These are phyloP conservation scores for Antitype chi DNA, from an alignment of 2,888 invertebrate species.

Conservation along the genomic window DNA sequence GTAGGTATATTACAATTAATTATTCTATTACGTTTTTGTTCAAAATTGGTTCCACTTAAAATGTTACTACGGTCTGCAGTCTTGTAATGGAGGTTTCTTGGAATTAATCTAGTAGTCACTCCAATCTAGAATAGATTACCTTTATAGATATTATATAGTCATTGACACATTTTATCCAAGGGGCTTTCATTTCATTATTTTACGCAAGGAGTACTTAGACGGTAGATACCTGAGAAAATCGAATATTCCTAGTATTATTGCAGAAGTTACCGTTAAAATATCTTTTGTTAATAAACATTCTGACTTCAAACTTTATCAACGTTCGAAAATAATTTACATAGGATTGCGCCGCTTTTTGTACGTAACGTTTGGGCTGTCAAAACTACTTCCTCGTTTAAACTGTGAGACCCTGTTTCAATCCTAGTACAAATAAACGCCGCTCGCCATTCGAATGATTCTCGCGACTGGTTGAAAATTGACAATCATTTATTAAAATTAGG, in stretches of 20 bases:
- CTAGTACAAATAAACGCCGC: not conserved
- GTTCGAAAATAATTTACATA: not conserved
- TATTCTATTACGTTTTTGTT: not conserved
- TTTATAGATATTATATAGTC: not conserved
- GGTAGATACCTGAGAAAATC: not conserved
- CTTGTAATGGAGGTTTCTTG: not conserved
- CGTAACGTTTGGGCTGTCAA: not conserved
- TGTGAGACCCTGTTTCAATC: not conserved
- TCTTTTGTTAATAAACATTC: not conserved
- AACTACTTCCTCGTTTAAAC: not conserved
- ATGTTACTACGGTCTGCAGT: too few species aligned
- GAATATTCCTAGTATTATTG: not conserved
- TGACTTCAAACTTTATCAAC: too few species aligned
- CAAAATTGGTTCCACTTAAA: not conserved
- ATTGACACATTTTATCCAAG: not conserved
- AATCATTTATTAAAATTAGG: not conserved
- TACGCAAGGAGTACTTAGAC: not conserved
- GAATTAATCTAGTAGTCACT: not conserved
- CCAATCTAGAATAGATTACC: not conserved
- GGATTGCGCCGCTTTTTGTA: not conserved
- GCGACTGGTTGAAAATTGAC: not conserved
- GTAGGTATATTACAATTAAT: not conserved
- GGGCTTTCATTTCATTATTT: constrained; percentile 20
- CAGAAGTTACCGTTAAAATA: not conserved
- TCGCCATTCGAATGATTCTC: not conserved